Conservation (phyloP, 1,140 invertebrate species). For the Apis florea region DNA sequence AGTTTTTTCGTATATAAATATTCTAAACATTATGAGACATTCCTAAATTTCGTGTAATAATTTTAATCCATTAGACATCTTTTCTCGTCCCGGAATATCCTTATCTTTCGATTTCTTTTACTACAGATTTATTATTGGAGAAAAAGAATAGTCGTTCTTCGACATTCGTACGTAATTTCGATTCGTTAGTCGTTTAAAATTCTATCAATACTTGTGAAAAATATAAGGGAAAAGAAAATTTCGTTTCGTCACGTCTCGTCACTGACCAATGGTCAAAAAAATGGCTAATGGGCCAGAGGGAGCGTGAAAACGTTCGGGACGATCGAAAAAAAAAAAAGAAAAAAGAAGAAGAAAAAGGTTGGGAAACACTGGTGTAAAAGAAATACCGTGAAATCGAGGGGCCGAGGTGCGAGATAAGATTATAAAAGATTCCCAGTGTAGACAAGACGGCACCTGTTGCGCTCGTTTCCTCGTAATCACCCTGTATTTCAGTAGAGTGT, state of each 20-base stretch:
- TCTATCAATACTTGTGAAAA: no score
- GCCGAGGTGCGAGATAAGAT: constrained; percentile 31
- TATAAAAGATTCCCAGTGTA: constrained; percentile 28
- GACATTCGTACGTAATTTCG: constrained; percentile 58
- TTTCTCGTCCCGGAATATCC: constrained; percentile 50
- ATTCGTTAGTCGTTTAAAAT: constrained; percentile 27
- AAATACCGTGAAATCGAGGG: neutral
- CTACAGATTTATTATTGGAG: constrained; percentile 43
- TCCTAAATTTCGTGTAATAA: constrained; percentile 39
- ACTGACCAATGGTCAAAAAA: no score
- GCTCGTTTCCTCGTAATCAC: constrained; percentile 58
- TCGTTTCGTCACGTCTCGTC: no score
- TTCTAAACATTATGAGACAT: neutral
- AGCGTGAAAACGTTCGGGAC: neutral
- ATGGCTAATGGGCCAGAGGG: no score
- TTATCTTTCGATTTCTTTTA: constrained; percentile 47
- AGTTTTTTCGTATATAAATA: neutral
- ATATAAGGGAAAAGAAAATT: no score
- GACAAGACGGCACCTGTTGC: constrained; percentile 55
- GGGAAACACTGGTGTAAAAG: neutral
- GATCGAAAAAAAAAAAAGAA: no score
- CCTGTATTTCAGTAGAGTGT: constrained; percentile 49
- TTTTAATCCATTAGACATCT: constrained; percentile 17
- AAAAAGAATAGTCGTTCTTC: constrained; percentile 63
- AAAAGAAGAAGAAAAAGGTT: no score